Conservation (phyloP, 2,888 invertebrate genomes). For the Drosophila affinis region DNA sequence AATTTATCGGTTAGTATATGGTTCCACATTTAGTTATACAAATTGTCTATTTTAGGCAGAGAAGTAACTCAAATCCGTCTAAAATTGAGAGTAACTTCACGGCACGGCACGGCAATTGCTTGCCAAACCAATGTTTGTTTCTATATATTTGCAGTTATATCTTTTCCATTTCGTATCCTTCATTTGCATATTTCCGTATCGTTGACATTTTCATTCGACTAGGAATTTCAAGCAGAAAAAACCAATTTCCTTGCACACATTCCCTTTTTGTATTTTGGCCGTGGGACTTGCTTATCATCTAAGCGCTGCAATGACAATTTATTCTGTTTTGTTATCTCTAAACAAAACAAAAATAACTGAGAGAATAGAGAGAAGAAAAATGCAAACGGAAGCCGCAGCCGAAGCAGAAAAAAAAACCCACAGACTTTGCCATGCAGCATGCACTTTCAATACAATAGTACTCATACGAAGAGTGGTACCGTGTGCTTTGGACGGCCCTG, state of each 20-base stretch:
- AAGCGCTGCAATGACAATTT: constrained; percentile 58
- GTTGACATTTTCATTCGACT: constrained; percentile 21
- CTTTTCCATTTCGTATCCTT: too few relatives aligned
- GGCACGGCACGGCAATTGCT: background rate
- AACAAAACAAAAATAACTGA: constrained; percentile 28
- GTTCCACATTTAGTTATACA: too few relatives aligned
- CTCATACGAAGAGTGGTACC: constrained; percentile 70
- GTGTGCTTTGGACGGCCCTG: constrained; percentile 21
- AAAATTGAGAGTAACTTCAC: background rate
- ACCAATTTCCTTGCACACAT: constrained; percentile 40
- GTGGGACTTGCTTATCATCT: constrained; percentile 48
- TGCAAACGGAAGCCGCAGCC: constrained; percentile 34
- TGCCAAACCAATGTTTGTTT: background rate
- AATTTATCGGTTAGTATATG: too few relatives aligned
- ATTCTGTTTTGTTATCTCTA: constrained; percentile 44
- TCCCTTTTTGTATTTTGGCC: constrained; percentile 23
- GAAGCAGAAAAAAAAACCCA: constrained; percentile 24
- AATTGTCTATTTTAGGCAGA: background rate
- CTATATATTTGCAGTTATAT: background rate
- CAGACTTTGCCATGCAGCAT: constrained; percentile 42
- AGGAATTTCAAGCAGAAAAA: constrained; percentile 10
- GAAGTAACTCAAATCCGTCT: too few relatives aligned
- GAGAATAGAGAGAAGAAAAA: constrained; percentile 15
- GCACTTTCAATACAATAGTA: constrained; percentile 69
- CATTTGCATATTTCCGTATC: background rate